These are phyloP conservation scores for Athalia circularis DNA, from an alignment of 2,888 invertebrate genomes.

Conservation along the genomic window DNA sequence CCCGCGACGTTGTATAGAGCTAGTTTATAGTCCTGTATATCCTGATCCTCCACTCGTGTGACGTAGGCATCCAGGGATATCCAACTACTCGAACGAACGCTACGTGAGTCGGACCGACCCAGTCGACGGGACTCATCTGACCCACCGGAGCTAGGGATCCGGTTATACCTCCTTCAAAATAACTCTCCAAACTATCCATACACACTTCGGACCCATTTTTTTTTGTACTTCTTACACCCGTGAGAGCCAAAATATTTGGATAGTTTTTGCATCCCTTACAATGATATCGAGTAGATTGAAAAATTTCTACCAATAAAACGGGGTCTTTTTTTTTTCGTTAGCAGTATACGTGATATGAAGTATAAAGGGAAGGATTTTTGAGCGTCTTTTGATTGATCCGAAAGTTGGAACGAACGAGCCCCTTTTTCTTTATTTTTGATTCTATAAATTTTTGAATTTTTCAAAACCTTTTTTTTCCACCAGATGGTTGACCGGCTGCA, in stretches of 20 bases:
- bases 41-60: conserved; percentile 6
- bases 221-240: background rate
- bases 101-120: conserved; percentile 22
- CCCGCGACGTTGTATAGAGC: too few species aligned
- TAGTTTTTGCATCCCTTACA: background rate
- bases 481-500: too few species aligned
- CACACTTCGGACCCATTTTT: background rate
- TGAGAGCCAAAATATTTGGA: background rate
- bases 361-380: background rate
- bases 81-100: conserved; percentile 26
- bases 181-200: conserved; percentile 15
- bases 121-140: conserved; percentile 59
- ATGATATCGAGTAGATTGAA: background rate
- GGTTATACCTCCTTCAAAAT: conserved; percentile 29
- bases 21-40: too few species aligned
- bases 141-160: conserved; percentile 49
- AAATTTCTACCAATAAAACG: background rate
- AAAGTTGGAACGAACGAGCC: too few species aligned
- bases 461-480: too few species aligned
- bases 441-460: too few species aligned
- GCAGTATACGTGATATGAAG: background rate
- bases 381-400: too few species aligned
- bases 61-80: conserved; percentile 19
- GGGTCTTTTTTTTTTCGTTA: background rate
- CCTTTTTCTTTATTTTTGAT: too few species aligned